These are phyloP conservation scores for Sinhomidia bicolor DNA, from an alignment of 2,888 invertebrate species.

Conservation along the genomic window DNA sequence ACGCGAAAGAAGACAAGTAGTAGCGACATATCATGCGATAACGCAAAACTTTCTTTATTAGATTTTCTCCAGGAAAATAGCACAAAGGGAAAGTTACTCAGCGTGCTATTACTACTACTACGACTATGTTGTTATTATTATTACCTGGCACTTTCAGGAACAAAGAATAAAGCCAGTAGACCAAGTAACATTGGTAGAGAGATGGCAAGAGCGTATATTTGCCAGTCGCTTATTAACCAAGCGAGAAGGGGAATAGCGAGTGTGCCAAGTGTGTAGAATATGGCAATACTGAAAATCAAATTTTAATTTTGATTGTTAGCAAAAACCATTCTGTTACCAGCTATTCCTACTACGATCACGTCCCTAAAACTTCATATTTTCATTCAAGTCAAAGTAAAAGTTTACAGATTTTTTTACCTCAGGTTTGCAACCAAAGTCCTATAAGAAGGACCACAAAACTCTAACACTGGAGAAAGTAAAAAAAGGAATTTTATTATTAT, in stretches of 20 bases:
- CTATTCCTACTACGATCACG: background rate
- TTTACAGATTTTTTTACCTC: slow-evolving; percentile 82
- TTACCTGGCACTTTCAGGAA: slow-evolving; percentile 90
- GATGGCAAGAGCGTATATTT: slow-evolving; percentile 88
- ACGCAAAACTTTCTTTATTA: background rate
- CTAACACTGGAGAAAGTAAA: slow-evolving; percentile 32
- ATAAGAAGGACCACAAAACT: slow-evolving; percentile 85
- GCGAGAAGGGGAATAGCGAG: slow-evolving; percentile 93
- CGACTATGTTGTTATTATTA: background rate
- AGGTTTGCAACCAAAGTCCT: slow-evolving; percentile 95
- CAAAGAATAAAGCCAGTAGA: slow-evolving; percentile 77
- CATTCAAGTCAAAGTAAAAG: background rate
- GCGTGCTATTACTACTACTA: background rate
- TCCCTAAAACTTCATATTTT: background rate
- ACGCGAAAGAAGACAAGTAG: background rate
- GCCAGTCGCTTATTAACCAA: slow-evolving; percentile 90
- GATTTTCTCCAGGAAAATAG: background rate
- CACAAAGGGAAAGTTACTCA: background rate
- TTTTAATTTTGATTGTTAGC: background rate
- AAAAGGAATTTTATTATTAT: background rate
- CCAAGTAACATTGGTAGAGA: slow-evolving; percentile 87
- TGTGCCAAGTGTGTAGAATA: slow-evolving; percentile 92
- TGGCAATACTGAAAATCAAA: slow-evolving; percentile 85
- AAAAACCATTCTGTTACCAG: background rate
- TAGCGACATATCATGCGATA: background rate